Conservation (phyloP, 2,888 invertebrate species). For the Perizoma flavofasciatum region DNA sequence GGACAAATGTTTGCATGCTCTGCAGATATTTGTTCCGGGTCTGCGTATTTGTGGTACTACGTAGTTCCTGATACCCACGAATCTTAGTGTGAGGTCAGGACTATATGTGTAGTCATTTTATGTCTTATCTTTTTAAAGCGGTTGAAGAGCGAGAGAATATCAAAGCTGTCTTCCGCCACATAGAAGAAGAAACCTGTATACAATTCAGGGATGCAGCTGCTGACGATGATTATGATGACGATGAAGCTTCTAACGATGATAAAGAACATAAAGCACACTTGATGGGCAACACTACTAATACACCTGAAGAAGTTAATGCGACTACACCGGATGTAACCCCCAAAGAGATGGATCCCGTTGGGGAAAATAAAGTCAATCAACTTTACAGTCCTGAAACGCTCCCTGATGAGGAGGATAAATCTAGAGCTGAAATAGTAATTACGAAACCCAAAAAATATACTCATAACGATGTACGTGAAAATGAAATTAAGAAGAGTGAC, state of each 20-base stretch:
- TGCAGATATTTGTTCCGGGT: too few relatives aligned
- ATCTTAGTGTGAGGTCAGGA: too few relatives aligned
- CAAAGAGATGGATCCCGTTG: too few relatives aligned
- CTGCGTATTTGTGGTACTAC: too few relatives aligned
- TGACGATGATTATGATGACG: conserved; percentile 3
- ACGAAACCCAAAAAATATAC: not conserved
- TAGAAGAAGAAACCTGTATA: conserved; percentile 73
- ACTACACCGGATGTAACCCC: not conserved
- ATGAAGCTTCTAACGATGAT: conserved; percentile 15
- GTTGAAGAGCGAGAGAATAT: conserved; percentile 72
- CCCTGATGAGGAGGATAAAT: conserved; percentile 2
- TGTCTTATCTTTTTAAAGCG: conserved; percentile 48
- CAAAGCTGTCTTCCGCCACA: conserved; percentile 64
- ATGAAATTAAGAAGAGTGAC: conserved; percentile 36
- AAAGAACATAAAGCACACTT: conserved; percentile 25
- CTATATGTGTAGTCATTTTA: not conserved
- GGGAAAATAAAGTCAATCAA: not conserved
- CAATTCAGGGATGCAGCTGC: conserved; percentile 53
- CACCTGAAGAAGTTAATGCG: not conserved
- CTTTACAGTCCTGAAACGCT: not conserved
- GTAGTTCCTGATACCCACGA: too few relatives aligned
- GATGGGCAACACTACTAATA: not conserved
- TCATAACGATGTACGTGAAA: conserved; percentile 24
- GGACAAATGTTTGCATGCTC: too few relatives aligned
- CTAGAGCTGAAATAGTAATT: conserved; percentile 11